These are phyloP conservation scores for Clarias gariepinus DNA, from an alignment of 2,113 vertebrate genomes.

Conservation along the genomic window DNA sequence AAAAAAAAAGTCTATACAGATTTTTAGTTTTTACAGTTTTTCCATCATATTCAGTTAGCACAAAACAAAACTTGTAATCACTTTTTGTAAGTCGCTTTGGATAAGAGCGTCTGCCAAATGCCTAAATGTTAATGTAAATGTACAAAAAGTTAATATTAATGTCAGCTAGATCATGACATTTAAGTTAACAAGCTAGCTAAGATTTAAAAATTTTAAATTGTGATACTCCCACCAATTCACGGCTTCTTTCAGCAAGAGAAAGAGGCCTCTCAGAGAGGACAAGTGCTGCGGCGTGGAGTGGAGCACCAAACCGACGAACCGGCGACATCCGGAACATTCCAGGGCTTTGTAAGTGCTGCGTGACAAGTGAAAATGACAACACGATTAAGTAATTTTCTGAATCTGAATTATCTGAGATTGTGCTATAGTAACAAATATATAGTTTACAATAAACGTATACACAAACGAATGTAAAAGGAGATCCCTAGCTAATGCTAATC, in stretches of 20 bases:
- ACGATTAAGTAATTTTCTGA: not conserved
- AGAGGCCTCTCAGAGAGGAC: conserved; percentile 74
- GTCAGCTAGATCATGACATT: not conserved
- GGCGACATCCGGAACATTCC: conserved; percentile 73
- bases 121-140: too few relatives aligned
- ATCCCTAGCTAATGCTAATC: not conserved
- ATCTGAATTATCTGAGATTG: not conserved
- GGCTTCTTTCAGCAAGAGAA: conserved; percentile 80
- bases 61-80: too few relatives aligned
- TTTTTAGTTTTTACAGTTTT: too few relatives aligned
- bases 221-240: conserved; percentile 89
- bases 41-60: too few relatives aligned
- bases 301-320: conserved; percentile 72
- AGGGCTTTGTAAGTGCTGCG: conserved; percentile 77
- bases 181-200: not conserved
- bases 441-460: not conserved
- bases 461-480: not conserved
- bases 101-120: too few relatives aligned
- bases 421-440: too few relatives aligned
- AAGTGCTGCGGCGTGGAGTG: conserved; percentile 71
- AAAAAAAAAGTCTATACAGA: too few relatives aligned
- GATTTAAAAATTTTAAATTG: too few relatives aligned
- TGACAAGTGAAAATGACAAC: not conserved
- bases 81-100: too few relatives aligned
- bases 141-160: not conserved